Percentiles rank a stretch among this genome's conserved stretches.
These are phyloP conservation scores for Patella pellucida DNA, from an alignment of 2,888 invertebrate genomes.

Conservation along the genomic window DNA sequence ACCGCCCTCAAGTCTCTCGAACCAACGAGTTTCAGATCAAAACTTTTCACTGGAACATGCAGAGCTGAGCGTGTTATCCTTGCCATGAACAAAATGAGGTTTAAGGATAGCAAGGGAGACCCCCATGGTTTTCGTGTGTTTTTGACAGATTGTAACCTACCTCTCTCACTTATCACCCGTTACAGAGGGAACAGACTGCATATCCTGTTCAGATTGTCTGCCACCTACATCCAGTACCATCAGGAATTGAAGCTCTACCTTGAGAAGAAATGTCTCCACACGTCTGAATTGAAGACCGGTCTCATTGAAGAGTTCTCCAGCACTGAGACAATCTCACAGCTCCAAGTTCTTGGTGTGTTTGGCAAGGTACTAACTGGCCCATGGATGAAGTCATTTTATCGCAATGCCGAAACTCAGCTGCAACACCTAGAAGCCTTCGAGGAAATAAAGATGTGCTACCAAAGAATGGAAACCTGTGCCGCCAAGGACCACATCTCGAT, in stretches of 20 bases:
- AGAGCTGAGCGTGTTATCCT: slow-evolving; percentile 33
- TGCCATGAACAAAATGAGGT: slow-evolving; percentile 35
- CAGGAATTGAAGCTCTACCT: slow-evolving; percentile 19
- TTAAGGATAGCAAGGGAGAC: slow-evolving; percentile 36
- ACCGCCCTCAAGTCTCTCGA: slow-evolving; percentile 23
- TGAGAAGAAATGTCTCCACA: slow-evolving; percentile 20
- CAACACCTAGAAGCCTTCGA: slow-evolving; percentile 16
- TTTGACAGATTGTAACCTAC: slow-evolving; percentile 25
- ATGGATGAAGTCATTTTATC: slow-evolving; percentile 32
- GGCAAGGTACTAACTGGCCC: slow-evolving; percentile 28
- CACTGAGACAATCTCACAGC: slow-evolving; percentile 17
- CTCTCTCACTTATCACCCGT: slow-evolving; percentile 29
- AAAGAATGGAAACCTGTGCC: no score
- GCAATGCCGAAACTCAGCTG: slow-evolving; percentile 13
- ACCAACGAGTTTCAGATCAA: slow-evolving; percentile 14
- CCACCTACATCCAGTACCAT: slow-evolving; percentile 22
- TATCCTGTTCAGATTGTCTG: slow-evolving; percentile 35
- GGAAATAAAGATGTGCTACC: neutral
- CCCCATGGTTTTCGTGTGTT: slow-evolving; percentile 33
- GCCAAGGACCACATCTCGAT: no score
- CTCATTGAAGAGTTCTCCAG: slow-evolving; percentile 24
- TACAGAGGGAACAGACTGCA: slow-evolving; percentile 37
- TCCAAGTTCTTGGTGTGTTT: slow-evolving; percentile 31
- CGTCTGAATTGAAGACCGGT: slow-evolving; percentile 25
- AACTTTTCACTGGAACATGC: slow-evolving; percentile 33